Conservation (phyloP, 37 sponge, comb jelly and placozoan species). For the Petrosia ficiformis region DNA sequence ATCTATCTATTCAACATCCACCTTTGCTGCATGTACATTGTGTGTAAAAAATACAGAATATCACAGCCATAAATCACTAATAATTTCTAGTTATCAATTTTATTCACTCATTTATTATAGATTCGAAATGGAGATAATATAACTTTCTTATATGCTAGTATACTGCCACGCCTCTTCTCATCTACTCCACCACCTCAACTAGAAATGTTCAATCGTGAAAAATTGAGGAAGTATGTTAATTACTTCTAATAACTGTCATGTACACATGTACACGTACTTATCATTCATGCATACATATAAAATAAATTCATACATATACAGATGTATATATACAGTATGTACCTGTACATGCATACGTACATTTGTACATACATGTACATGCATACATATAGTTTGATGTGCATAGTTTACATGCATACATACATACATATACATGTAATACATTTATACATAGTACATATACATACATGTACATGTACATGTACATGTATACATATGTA, state of each 20-base stretch:
- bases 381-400: background rate
- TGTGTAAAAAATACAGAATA: background rate
- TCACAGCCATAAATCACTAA: background rate
- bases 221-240: constrained; percentile 48
- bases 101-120: constrained; percentile 19
- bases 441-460: too few species aligned
- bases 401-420: background rate
- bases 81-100: background rate
- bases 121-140: constrained; percentile 75
- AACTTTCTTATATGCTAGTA: constrained; percentile 61
- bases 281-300: too few species aligned
- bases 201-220: constrained; percentile 8
- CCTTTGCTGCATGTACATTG: too few species aligned
- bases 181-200: background rate
- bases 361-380: too few species aligned
- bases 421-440: background rate
- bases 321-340: too few species aligned
- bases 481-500: too few species aligned
- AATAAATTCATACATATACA: too few species aligned
- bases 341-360: too few species aligned
- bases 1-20: too few species aligned
- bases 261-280: too few species aligned
- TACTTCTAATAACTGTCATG: too few species aligned
- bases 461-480: background rate
- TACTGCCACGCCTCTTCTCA: constrained; percentile 61